A percentile compares a stretch with the other conserved stretches of the same genome.
phyloP scores from a whole-genome alignment of 2,113 vertebrate genomes.

The Neolamprologus ventralis region DNA sequence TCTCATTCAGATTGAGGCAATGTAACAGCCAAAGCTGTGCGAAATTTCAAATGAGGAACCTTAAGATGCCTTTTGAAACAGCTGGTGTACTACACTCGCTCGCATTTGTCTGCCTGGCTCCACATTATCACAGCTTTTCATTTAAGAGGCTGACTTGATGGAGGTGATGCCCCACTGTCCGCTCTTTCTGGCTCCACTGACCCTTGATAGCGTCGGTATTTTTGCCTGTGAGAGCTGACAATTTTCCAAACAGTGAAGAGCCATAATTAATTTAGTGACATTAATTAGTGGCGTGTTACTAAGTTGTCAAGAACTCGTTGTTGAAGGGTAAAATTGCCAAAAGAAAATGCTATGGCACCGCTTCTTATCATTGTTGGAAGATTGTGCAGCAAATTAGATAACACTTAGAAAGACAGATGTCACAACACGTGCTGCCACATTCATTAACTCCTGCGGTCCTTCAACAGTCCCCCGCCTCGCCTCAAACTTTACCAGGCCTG shows the following conservation, averaged over 20 bases:
- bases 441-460: constrained; percentile 58
- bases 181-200: neutral
- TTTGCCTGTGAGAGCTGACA: neutral
- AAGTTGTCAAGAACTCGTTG: constrained; percentile 42
- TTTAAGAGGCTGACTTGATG: neutral
- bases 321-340: neutral
- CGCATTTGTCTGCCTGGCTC: neutral
- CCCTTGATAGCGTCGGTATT: neutral
- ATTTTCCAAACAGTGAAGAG: neutral
- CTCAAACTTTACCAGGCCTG: constrained; percentile 70
- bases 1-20: neutral
- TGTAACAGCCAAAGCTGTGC: neutral
- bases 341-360: constrained; percentile 31
- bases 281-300: constrained; percentile 9
- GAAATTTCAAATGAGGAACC: neutral
- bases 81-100: neutral
- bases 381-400: constrained; percentile 74
- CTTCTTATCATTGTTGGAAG: constrained; percentile 74
- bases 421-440: constrained; percentile 74
- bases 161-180: neutral
- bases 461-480: constrained; percentile 55
- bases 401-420: constrained; percentile 78
- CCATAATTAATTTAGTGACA: neutral
- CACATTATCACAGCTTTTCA: neutral
- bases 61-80: neutral